phyloP scores from a whole-genome alignment of 2,888 invertebrate species.

The Mantis religiosa region DNA sequence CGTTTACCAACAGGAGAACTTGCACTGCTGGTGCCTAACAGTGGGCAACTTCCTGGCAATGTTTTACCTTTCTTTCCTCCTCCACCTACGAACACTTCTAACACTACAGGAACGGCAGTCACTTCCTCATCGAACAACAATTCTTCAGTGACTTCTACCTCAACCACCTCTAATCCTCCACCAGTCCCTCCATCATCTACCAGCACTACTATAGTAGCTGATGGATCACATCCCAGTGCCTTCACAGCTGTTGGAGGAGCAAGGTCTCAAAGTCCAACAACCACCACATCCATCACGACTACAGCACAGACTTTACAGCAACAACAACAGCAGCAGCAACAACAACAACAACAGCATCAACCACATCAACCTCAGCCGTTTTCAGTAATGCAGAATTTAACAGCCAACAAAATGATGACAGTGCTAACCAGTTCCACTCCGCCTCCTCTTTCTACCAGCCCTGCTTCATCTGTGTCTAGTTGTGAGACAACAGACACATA shows the following conservation, averaged over 20 bases:
- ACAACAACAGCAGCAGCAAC: too few species aligned
- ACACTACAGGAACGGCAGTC: conserved; percentile 36
- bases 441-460: neutral
- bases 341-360: too few species aligned
- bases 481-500: conserved; percentile 12
- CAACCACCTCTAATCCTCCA: conserved; percentile 5
- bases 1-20: conserved; percentile 78
- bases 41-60: conserved; percentile 46
- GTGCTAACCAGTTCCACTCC: neutral
- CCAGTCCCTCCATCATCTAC: conserved; percentile 22
- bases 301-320: neutral
- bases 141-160: conserved; percentile 33
- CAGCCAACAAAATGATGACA: neutral
- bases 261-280: conserved; percentile 28
- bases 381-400: neutral
- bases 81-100: neutral
- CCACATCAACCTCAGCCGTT: neutral
- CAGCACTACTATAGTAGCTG: conserved; percentile 20
- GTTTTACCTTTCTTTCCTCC: conserved; percentile 36
- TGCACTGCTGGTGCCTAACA: conserved; percentile 69
- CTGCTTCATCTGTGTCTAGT: neutral
- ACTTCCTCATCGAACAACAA: conserved; percentile 35
- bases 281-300: conserved; percentile 15
- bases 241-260: conserved; percentile 40
- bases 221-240: conserved; percentile 44